Evolutionary conservation across 2,797 vertebrate genomes (phyloP), one percentile per base, ranked within the genome.

Genomic region (Sebastes hubbsi): DNA sequence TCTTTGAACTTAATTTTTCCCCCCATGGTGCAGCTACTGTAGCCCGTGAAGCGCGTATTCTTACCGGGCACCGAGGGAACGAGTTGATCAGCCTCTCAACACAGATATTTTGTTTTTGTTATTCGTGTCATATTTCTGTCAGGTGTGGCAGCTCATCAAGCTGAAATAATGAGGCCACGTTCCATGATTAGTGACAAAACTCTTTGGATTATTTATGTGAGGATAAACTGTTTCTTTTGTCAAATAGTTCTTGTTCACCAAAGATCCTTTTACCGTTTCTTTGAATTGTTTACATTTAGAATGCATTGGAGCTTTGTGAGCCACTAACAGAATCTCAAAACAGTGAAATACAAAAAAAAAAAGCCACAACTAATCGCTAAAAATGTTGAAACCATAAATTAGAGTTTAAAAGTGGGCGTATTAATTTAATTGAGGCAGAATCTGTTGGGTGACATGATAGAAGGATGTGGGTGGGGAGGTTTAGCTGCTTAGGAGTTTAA

Each of bases 111-210:
- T 91, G 87, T 94, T 94, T 87, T 92, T 90, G 86, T 95, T 91
- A 86, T 92, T 89, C 78, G 1, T 91, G 90, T 90, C 93, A 91
- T 90, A 88, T 93, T 91, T 87, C 90, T 94, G 94, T 95, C 94
- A 96, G 94, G 92, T 95, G 91, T 92, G 82, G 91, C 91, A 93
- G 91, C 89, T 91, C 91, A 93, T 95, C 91, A 94, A 92, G 93
- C 82, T 91, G 92, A 96, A 93, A 88, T 95, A 95, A 95, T 95
- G 94, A 95, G 94, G 94, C 94, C 95, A 93, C 29, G 63, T 88
- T 91, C 59, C 66, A 74, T 85, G 85, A 92, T 91, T 89, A 87
- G 87, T 86, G 82, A 85, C 84, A 89, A 69, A 83, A 82, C 36
- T 87, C 81, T 88, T 91, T 81, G 86, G 80, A 89, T 91, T 91